phyloP scores from a whole-genome alignment of 2,797 vertebrate genomes.

The Scolopax rusticola region DNA sequence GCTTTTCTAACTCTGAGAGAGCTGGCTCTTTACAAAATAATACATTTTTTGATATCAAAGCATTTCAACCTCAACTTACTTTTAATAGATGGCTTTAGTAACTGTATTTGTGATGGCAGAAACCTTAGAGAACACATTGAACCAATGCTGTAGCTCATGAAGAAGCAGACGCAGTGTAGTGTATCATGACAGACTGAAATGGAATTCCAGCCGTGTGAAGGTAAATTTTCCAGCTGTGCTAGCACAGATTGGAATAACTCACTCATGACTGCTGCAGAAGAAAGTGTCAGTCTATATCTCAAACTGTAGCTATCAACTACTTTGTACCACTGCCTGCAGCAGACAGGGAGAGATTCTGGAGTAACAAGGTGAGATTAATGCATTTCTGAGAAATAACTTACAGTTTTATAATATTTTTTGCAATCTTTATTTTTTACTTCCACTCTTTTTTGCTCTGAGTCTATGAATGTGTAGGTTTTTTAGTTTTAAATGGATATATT shows the following conservation, averaged over 20 bases:
- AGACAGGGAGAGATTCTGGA: slow-evolving; percentile 29
- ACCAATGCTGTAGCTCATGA: slow-evolving; percentile 51
- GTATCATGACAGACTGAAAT: slow-evolving; percentile 81
- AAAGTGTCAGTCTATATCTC: slow-evolving; percentile 78
- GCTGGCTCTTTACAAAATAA: background rate
- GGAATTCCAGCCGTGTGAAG: slow-evolving; percentile 75
- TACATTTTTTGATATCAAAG: slow-evolving; percentile 16
- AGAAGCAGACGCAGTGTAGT: slow-evolving; percentile 78
- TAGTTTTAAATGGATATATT: background rate
- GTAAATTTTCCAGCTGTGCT: slow-evolving; percentile 80
- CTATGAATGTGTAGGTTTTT: background rate
- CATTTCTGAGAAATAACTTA: slow-evolving; percentile 27
- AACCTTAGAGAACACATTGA: slow-evolving; percentile 53
- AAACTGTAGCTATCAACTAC: slow-evolving; percentile 72
- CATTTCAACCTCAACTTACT: slow-evolving; percentile 26
- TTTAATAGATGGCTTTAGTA: slow-evolving; percentile 57
- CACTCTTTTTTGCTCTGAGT: background rate
- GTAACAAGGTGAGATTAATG: slow-evolving; percentile 52
- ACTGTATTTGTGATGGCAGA: slow-evolving; percentile 53
- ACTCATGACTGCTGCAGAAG: slow-evolving; percentile 76
- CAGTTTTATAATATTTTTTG: background rate
- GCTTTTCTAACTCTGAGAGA: background rate
- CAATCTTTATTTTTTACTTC: background rate
- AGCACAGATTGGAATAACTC: slow-evolving; percentile 81
- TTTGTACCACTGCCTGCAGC: slow-evolving; percentile 25